A percentile compares a stretch with the other conserved stretches of the same genome.
Evolutionary conservation across 2,797 vertebrate species (phyloP).

Genomic region (Rhinophrynus dorsalis): DNA sequence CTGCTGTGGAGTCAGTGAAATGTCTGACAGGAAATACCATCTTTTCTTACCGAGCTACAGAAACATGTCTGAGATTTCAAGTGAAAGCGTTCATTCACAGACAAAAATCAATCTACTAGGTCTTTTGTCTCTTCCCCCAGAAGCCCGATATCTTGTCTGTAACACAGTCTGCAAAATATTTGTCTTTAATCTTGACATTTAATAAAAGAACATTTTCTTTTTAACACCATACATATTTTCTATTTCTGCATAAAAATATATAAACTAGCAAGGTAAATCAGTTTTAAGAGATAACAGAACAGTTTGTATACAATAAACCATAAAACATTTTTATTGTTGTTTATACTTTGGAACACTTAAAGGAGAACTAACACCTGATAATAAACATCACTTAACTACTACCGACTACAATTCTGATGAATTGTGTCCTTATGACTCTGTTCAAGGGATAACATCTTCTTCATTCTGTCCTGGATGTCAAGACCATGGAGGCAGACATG

Average conservation of each 20-base stretch:
- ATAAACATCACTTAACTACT: no score
- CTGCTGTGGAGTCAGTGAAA: not conserved
- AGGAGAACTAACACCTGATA: no score
- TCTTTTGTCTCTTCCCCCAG: conserved; percentile 3
- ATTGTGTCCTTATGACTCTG: no score
- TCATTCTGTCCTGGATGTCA: no score
- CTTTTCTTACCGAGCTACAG: not conserved
- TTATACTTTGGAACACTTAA: no score
- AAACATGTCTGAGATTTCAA: not conserved
- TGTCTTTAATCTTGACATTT: conserved; percentile 8
- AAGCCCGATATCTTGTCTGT: conserved; percentile 1
- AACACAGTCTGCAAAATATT: not conserved
- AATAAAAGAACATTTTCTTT: not conserved
- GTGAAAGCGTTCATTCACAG: not conserved
- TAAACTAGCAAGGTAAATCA: no score
- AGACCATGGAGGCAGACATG: no score
- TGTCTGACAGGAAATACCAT: conserved; percentile 21
- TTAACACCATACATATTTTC: not conserved
- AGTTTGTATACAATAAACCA: no score
- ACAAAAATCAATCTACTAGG: conserved; percentile 11
- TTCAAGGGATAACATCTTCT: no score
- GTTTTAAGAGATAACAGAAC: no score
- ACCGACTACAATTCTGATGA: no score
- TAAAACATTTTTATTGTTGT: no score
- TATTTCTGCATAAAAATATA: not conserved